Conservation (phyloP, 2,797 vertebrate genomes). For the Trachops cirrhosus region DNA sequence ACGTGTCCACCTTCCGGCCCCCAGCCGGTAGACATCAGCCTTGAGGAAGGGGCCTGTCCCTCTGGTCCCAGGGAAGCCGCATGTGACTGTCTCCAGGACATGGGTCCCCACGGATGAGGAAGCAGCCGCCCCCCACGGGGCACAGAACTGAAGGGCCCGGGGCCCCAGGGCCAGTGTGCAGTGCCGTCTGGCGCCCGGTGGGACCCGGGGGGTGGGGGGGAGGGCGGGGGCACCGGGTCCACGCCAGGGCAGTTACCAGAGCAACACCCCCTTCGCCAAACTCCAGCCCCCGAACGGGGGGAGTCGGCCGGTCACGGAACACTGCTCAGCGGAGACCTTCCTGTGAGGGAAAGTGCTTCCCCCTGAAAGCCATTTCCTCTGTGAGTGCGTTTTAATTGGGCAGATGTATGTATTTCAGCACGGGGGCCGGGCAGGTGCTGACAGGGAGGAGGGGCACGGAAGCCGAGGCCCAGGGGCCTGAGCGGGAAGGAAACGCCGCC, state of each 20-base stretch:
- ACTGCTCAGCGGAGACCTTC: neutral
- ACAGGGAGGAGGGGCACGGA: neutral
- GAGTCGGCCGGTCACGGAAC: neutral
- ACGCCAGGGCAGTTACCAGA: neutral
- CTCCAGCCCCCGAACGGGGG: rapidly evolving
- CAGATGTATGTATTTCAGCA: neutral
- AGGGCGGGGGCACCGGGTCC: neutral
- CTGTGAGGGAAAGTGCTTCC: neutral
- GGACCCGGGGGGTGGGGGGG: too few relatives aligned
- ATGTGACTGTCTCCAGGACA: neutral
- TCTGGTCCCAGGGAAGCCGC: neutral
- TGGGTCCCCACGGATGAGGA: neutral
- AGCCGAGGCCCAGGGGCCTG: neutral
- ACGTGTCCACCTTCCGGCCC: neutral
- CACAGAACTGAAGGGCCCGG: neutral
- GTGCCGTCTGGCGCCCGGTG: neutral
- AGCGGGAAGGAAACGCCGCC: neutral
- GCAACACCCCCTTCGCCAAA: neutral
- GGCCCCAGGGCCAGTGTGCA: too few relatives aligned
- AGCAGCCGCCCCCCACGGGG: neutral
- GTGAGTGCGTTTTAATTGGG: neutral
- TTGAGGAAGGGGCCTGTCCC: neutral
- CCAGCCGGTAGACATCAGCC: neutral
- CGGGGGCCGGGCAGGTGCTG: neutral
- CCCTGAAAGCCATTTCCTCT: neutral